Evolutionary conservation across 37 sponge, comb jelly and placozoan species (phyloP), one percentile per base, ranked within the genome.

Genomic region (Beroe forskalii): DNA sequence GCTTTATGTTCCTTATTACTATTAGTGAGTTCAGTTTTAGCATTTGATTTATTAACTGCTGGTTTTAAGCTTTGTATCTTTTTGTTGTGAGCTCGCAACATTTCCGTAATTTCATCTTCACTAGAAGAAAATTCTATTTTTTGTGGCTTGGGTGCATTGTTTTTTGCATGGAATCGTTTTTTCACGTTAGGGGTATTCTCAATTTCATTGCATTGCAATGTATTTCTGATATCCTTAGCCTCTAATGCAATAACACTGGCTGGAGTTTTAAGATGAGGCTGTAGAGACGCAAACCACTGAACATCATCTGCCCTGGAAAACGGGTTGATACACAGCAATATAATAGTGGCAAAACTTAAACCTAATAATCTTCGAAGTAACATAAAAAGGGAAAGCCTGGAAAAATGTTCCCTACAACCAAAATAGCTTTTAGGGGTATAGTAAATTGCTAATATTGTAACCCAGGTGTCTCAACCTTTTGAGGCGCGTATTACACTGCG

Each of bases 201-300:
- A 25, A 80, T 22, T 6, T 69, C 72, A 1, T 32, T 0, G 3
- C 14, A 4, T n/a, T 32, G 1, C 9, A 38, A 3, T 3, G 3
- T 25, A n/a, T 80, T n/a, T 25, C 14, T 12, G 1, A 23, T 20
- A 20, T 80, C 86, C 44, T 38, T 20, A 19, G 28, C 30, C 4
- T 80, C 86, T 30, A 48, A 3, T 48, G 2, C 40, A 9, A 80
- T 43, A 23, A 80, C 35, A 23, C 86, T 33, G 2, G 40, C 55
- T 44, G 86, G 86, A 6, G 86, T 80, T 44, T 30, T 32, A 25
- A 80, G 55, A 44, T 80, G 86, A 23, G 86, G 86, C 28, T 80
- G 86, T 1, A 43, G 4, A n/a, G 86, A 80, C 12, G 44, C 55
- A 80, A 80, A 80, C 86, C 86, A 80, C 55, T 42, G 40, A 22